Evolutionary conservation across 2,113 vertebrate species (phyloP).

Genomic region (Pogonocichla stellata): DNA sequence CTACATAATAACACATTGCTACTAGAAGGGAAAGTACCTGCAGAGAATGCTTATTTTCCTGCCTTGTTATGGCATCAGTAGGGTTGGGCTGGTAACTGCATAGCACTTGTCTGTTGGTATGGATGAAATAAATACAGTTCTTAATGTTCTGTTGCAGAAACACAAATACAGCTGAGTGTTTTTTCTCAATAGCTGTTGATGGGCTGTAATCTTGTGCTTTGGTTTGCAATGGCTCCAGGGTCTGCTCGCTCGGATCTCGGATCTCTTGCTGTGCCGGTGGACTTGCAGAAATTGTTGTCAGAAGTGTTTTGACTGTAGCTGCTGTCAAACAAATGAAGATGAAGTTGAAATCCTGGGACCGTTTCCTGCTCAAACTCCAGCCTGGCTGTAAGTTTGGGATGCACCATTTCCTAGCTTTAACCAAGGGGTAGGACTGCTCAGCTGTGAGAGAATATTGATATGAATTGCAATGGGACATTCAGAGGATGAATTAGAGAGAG

Average conservation of each 20-base stretch:
- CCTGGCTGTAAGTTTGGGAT: conserved; percentile 86
- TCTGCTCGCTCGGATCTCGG: conserved; percentile 84
- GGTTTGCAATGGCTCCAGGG: conserved; percentile 72
- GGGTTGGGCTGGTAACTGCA: conserved; percentile 12
- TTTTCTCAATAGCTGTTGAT: conserved; percentile 21
- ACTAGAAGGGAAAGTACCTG: conserved; percentile 61
- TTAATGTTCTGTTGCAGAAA: conserved; percentile 11
- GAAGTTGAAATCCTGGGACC: conserved; percentile 92
- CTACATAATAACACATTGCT: conserved; percentile 20
- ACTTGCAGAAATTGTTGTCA: conserved; percentile 84
- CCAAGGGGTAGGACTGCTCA: background rate
- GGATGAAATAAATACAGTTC: conserved; percentile 47
- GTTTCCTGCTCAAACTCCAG: conserved; percentile 87
- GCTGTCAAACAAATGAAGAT: conserved; percentile 84
- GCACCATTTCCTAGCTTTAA: background rate
- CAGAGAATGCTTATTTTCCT: conserved; percentile 50
- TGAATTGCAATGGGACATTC: accelerated
- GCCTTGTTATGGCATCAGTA: background rate
- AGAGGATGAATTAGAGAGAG: background rate
- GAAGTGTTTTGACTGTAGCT: conserved; percentile 86
- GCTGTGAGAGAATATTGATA: background rate
- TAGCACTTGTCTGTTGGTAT: conserved; percentile 46
- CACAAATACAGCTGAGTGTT: conserved; percentile 52
- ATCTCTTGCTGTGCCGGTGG: conserved; percentile 87
- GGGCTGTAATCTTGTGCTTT: conserved; percentile 64